Percentiles rank a stretch among this genome's conserved stretches.
These are phyloP conservation scores for Phylloscopus whistleri DNA, from an alignment of 2,113 vertebrate species.

Conservation along the genomic window DNA sequence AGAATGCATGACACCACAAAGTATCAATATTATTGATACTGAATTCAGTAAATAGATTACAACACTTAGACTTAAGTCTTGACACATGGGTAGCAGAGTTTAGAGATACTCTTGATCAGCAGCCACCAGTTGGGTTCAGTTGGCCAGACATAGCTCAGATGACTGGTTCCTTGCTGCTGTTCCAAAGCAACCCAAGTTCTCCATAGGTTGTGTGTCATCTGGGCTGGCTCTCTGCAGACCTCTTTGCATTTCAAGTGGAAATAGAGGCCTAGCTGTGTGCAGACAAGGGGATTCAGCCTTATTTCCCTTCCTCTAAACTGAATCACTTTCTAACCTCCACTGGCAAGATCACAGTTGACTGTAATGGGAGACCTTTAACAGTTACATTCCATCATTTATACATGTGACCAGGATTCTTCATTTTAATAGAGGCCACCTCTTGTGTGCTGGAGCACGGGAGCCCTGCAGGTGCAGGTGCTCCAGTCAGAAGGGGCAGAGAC, in stretches of 20 bases:
- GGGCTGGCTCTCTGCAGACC: accelerated
- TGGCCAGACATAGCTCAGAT: accelerated
- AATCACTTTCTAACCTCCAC: not conserved
- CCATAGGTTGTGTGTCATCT: accelerated
- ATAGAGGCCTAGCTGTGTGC: not conserved
- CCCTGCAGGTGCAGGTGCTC: not conserved
- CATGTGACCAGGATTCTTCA: not conserved
- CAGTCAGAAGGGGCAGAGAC: not conserved
- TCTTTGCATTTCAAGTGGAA: not conserved
- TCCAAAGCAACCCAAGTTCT: not conserved
- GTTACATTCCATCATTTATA: not conserved
- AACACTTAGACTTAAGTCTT: not conserved
- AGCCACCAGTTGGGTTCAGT: not conserved
- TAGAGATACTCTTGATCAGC: not conserved
- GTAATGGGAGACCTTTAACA: not conserved
- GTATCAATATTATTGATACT: not conserved
- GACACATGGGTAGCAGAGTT: not conserved
- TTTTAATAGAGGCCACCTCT: not conserved
- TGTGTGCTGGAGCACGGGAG: not conserved
- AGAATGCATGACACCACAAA: not conserved
- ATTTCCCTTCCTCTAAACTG: not conserved
- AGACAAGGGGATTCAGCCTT: not conserved
- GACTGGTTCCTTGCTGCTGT: not conserved
- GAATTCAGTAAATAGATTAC: not conserved
- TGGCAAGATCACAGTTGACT: not conserved